phyloP scores from a whole-genome alignment of 2,113 vertebrate genomes.

The Paramormyrops kingsleyae region DNA sequence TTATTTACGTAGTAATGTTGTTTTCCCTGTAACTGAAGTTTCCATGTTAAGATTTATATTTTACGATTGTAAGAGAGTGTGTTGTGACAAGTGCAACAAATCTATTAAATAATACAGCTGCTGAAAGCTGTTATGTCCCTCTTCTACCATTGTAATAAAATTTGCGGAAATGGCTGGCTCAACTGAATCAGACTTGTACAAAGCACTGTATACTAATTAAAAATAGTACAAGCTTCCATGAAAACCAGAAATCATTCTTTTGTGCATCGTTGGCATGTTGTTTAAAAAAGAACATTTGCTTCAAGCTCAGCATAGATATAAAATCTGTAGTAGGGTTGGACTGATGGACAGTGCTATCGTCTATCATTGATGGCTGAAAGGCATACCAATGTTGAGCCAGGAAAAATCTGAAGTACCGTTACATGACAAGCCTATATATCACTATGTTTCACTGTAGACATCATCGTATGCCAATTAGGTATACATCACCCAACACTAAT shows the following conservation, averaged over 20 bases:
- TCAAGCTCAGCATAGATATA: not conserved
- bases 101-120: not conserved
- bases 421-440: no score
- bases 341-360: not conserved
- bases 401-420: not conserved
- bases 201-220: not conserved
- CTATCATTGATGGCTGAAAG: not conserved
- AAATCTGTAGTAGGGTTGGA: not conserved
- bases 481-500: not conserved
- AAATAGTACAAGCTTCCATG: not conserved
- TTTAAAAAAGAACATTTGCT: not conserved
- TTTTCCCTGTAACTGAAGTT: no score
- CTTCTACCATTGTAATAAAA: not conserved
- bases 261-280: not conserved
- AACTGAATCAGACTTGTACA: not conserved
- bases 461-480: no score
- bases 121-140: no score
- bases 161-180: not conserved
- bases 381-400: not conserved
- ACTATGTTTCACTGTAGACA: no score
- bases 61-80: not conserved
- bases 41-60: no score
- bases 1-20: no score
- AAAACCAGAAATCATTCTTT: not conserved
- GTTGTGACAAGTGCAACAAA: not conserved